Evolutionary conservation across 2,113 vertebrate species (phyloP).

Genomic region (Bubo bubo): DNA sequence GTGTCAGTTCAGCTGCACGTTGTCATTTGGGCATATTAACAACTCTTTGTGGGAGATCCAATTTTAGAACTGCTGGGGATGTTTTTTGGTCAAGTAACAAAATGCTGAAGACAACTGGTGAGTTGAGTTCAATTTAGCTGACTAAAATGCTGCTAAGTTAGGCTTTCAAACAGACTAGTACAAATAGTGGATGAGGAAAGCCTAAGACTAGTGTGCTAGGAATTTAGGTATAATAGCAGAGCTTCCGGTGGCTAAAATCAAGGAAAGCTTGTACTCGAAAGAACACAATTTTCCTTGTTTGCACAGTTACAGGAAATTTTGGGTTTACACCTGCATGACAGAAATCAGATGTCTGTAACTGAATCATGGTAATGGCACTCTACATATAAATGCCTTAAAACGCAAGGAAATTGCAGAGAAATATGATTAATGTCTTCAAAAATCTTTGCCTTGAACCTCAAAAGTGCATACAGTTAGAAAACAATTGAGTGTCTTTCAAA

Average conservation of each 20-base stretch:
- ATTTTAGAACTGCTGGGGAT: not conserved
- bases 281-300: not conserved
- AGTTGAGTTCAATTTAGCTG: not conserved
- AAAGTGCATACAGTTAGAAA: not conserved
- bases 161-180: not conserved
- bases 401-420: not conserved
- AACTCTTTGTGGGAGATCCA: not conserved
- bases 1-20: not conserved
- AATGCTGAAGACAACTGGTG: not conserved
- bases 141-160: not conserved
- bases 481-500: not conserved
- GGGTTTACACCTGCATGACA: not conserved
- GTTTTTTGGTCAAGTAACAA: not conserved
- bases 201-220: not conserved
- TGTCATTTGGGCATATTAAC: not conserved
- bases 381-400: slow-evolving; percentile 7
- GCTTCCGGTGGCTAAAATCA: not conserved
- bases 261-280: not conserved
- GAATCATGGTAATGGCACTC: not conserved
- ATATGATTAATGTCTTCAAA: not conserved
- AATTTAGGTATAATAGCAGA: not conserved
- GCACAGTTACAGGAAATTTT: not conserved
- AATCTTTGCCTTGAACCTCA: not conserved
- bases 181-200: not conserved
- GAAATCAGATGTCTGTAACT: not conserved